A percentile compares a stretch with the other conserved stretches of the same genome.
Conservation (phyloP, 2,888 invertebrate species). For the Callimorpha dominula region DNA sequence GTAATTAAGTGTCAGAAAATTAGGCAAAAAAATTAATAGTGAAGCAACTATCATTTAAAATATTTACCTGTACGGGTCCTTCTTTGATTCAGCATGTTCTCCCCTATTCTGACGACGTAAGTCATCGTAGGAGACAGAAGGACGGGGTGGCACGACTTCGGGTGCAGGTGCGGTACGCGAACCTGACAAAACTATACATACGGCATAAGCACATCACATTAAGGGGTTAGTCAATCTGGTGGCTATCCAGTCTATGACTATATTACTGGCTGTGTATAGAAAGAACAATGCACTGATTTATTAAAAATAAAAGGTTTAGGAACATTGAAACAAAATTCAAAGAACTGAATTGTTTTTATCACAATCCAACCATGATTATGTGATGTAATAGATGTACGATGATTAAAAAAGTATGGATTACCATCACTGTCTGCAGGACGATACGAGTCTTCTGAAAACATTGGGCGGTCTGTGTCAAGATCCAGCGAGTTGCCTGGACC, state of each 20-base stretch:
- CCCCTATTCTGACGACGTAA: conserved; percentile 90
- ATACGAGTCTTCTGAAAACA: conserved; percentile 85
- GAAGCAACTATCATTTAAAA: neutral
- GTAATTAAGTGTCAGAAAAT: neutral
- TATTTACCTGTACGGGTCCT: conserved; percentile 81
- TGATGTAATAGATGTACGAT: too few relatives aligned
- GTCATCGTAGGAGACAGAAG: conserved; percentile 90
- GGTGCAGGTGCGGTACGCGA: neutral
- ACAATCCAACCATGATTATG: too few relatives aligned
- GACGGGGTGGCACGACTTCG: conserved; percentile 42
- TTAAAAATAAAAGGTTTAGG: too few relatives aligned
- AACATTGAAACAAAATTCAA: too few relatives aligned
- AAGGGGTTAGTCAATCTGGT: neutral
- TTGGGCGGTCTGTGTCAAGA: conserved; percentile 89
- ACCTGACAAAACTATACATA: conserved; percentile 5
- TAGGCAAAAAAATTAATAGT: neutral
- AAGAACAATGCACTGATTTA: too few relatives aligned
- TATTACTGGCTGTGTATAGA: too few relatives aligned
- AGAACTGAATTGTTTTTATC: too few relatives aligned
- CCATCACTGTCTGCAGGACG: conserved; percentile 57
- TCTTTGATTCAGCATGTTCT: conserved; percentile 81
- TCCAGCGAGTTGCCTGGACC: conserved; percentile 86
- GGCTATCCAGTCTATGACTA: neutral
- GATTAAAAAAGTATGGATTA: conserved; percentile 20
- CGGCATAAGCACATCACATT: neutral